Evolutionary conservation across 2,113 vertebrate species (phyloP).

Genomic region (Zeus faber): DNA sequence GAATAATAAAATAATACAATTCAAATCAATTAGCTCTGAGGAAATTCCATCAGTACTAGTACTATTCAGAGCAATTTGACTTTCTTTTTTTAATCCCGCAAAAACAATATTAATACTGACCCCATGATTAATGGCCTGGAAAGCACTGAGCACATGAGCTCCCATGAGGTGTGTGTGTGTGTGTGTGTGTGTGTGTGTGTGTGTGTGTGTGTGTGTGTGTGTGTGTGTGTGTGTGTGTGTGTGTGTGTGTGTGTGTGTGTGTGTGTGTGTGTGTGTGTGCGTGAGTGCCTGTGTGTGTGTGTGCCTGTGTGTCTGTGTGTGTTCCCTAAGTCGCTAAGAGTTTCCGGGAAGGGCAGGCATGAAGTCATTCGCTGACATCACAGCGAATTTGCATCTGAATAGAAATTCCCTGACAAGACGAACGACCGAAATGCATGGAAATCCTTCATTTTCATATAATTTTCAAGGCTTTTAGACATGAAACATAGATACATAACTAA

Average conservation of each 20-base stretch:
- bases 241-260: conserved; percentile 9
- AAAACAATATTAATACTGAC: not conserved
- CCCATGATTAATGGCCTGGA: not conserved
- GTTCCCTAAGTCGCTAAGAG: not conserved
- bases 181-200: conserved; percentile 38
- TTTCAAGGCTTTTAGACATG: too few relatives aligned
- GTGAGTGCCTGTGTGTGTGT: conserved; percentile 9
- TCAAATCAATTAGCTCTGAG: too few relatives aligned
- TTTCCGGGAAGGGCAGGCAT: too few relatives aligned
- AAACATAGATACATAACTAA: too few relatives aligned
- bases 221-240: conserved; percentile 13
- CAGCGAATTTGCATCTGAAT: too few relatives aligned
- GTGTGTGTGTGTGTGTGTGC: conserved; percentile 2
- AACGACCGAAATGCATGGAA: too few relatives aligned
- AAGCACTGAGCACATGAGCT: not conserved
- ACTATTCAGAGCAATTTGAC: not conserved
- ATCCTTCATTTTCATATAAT: too few relatives aligned
- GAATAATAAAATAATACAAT: too few relatives aligned
- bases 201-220: conserved; percentile 8
- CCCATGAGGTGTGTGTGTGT: conserved; percentile 19
- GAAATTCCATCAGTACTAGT: too few relatives aligned
- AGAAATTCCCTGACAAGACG: too few relatives aligned
- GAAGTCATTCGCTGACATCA: too few relatives aligned
- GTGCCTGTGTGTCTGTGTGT: not conserved
- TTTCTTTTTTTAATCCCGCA: not conserved